Base-by-base conservation (phyloP, 1,140 invertebrate genomes). In the Probaryconus sp. region DNA sequence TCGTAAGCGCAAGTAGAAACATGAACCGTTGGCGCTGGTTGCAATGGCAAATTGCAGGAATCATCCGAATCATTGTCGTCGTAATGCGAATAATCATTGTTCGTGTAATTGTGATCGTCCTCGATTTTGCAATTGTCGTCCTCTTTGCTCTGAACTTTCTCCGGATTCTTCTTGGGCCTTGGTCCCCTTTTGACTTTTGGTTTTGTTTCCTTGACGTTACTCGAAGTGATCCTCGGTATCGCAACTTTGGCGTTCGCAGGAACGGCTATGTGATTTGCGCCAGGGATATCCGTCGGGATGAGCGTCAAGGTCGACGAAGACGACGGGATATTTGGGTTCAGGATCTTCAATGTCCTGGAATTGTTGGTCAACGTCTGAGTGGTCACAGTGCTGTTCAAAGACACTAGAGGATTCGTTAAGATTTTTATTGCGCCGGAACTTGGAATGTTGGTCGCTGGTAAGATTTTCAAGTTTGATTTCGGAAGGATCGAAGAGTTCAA, bases 231-330 rank as follows among this genome's bases (percentile, higher is more conserved):
- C 37, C 73, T 67, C 3, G 73, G 73, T 13, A 76, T 76, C 0
- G 67, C 67, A 2, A 76, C 55, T 56, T 76, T 76, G 0, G 58
- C 73, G 26, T 67, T 76, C 1, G 51, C 3, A 2, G 65, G 65
- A n/a, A 76, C 43, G 0, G 55, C 31, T 2, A 65, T 53, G 17
- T 47, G 48, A 56, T 73, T 73, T 1, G 48, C 33, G 0, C 17
- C 10, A 35, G 58, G 21, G 16, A 58, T 37, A 14, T 45, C 51
- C 1, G 71, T 35, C 1, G 63, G 50, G 17, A 74, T 48, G 0
- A 70, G 6, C 20, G 18, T 10, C 9, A 64, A 55, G 0, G 40
- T 47, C 9, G 51, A 30, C 6, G 17, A 13, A 3, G 55, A 17
- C 5, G 47, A 7, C 13, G 26, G 24, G 13, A 50, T 38, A 9